A percentile compares a stretch with the other conserved stretches of the same genome.
phyloP scores from a whole-genome alignment of 2,113 vertebrate genomes.

The Hippocampus barbouri region DNA sequence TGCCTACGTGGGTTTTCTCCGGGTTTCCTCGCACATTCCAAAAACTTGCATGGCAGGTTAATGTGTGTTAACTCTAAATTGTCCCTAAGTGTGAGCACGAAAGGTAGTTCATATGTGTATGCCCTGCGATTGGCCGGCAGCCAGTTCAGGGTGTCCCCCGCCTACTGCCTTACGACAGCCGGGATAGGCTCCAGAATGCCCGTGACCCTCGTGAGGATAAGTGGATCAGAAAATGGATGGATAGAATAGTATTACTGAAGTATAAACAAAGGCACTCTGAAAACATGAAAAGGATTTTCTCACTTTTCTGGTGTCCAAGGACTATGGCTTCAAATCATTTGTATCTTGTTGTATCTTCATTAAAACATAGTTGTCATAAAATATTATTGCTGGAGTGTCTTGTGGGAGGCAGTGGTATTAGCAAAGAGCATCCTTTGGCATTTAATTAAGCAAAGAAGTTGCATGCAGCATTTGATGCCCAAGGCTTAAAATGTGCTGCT shows the following conservation, averaged over 20 bases:
- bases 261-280: neutral
- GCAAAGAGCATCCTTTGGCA: conserved; percentile 39
- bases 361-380: conserved; percentile 16
- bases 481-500: conserved; percentile 35
- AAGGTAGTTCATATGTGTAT: too few species aligned
- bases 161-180: too few species aligned
- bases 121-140: too few species aligned
- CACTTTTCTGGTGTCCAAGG: neutral
- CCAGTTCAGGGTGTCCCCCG: too few species aligned
- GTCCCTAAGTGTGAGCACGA: neutral
- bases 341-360: neutral
- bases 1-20: too few species aligned
- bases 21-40: too few species aligned
- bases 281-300: neutral
- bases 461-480: conserved; percentile 40
- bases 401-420: conserved; percentile 43
- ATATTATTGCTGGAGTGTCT: conserved; percentile 21
- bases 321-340: conserved; percentile 2
- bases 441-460: conserved; percentile 49
- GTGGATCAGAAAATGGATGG: too few species aligned
- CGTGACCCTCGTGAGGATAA: too few species aligned
- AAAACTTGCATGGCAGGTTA: too few species aligned
- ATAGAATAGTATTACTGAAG: neutral
- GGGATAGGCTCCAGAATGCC: too few species aligned
- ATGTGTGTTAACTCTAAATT: neutral